Base-by-base conservation (phyloP, 2,113 vertebrate species). In the Rhinolophus ferrumequinum region DNA sequence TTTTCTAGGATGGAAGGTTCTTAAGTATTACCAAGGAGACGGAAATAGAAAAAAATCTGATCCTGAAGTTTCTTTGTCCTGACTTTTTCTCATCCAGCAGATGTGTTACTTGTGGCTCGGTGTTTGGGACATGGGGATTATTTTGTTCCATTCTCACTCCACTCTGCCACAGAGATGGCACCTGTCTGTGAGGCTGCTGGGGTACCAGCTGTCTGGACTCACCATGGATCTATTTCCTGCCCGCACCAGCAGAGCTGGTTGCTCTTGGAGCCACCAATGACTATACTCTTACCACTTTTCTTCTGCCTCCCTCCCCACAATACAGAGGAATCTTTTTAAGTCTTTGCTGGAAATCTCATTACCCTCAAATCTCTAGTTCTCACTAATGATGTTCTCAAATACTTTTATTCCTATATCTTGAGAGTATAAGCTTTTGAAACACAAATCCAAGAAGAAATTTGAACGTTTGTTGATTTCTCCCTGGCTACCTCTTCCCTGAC, bases 381-480 rank as follows among this genome's bases (percentile, higher is more conserved):
- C 58, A 62, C 58, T 69, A 52, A 35, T 86, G 79, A 89, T 73
- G 47, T 70, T 89, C 54, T 64, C 79, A 80, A 84, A 90, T 28
- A 83, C 21, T 89, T 92, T 89, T n/a, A 89, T 86, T 86, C 38
- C 35, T 60, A 18, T 62, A 28, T 24, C 26, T 89, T 92, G 26
- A 86, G 50, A 62, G 62, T 35, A 11, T 84, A 50, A 44, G 22
- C 33, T 79, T 84, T 95, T 72, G 70, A 97, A 85, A 86, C 35
- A 54, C 62, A 83, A 90, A 92, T 90, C 38, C 30, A n/a, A 26
- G 60, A 79, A 77, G 79, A 94, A 85, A 83, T 72, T n/a, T 72
- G 24, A 58, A 56, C 44, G 56, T 60, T 16, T 93, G 52, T 64
- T 35, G 4, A 77, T 81, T 69, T 95, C 62, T 90, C 18, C 38